Conservation (phyloP, 2,113 vertebrate genomes). For the Telmatochromis sp. region DNA sequence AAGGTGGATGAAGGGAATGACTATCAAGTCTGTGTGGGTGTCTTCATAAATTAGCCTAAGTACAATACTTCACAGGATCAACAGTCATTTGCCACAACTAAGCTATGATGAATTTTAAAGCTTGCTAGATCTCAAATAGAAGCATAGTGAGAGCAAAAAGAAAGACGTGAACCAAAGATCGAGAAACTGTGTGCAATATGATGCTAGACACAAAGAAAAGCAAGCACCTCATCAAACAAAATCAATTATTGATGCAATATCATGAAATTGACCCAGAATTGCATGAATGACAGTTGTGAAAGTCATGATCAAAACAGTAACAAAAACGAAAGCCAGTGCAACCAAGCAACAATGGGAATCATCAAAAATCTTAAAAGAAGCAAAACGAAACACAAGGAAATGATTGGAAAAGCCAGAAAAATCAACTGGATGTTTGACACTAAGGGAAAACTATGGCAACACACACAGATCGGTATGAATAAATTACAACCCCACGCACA, state of each 20-base stretch:
- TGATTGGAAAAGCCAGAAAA: neutral
- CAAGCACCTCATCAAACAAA: slow-evolving; percentile 41
- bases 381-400: neutral
- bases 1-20: slow-evolving; percentile 65
- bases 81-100: slow-evolving; percentile 65
- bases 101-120: slow-evolving; percentile 52
- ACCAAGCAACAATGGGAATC: slow-evolving; percentile 28
- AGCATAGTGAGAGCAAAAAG: slow-evolving; percentile 7
- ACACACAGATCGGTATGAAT: neutral
- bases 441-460: neutral
- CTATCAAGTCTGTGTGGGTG: slow-evolving; percentile 69
- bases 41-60: slow-evolving; percentile 66
- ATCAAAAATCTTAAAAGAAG: neutral
- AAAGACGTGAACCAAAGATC: slow-evolving; percentile 17
- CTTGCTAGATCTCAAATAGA: slow-evolving; percentile 31
- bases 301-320: slow-evolving; percentile 48
- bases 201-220: slow-evolving; percentile 41
- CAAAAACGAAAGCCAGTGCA: slow-evolving; percentile 40
- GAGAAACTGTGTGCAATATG: slow-evolving; percentile 21
- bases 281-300: slow-evolving; percentile 47
- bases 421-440: slow-evolving; percentile 11
- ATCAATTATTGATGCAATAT: slow-evolving; percentile 60
- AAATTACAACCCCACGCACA: neutral
- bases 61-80: slow-evolving; percentile 60
- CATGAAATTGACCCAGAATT: slow-evolving; percentile 56